Evolutionary conservation across 2,113 vertebrate species (phyloP).

Genomic region (Serinus canaria): DNA sequence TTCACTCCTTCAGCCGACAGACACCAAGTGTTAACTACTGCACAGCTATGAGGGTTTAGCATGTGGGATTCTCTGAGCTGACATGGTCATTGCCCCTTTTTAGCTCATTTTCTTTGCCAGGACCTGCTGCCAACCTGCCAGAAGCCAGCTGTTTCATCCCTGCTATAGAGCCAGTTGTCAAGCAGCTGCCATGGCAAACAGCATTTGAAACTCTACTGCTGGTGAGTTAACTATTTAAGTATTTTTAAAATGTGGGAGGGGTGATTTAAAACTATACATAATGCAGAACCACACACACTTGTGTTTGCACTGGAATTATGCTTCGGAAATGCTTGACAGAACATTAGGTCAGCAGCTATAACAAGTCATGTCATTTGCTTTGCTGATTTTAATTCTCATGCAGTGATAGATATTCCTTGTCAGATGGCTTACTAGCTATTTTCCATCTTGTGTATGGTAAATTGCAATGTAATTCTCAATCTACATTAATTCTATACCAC

Average conservation of each 20-base stretch:
- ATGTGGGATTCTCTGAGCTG: background rate
- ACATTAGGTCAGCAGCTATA: background rate
- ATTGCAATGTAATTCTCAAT: conserved; percentile 29
- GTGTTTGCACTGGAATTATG: background rate
- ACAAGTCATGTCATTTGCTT: conserved; percentile 7
- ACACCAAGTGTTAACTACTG: background rate
- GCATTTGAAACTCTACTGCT: background rate
- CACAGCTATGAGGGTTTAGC: background rate
- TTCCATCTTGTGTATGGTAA: background rate
- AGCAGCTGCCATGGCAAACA: conserved; percentile 30
- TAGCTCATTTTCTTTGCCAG: background rate
- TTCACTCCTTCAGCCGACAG: background rate
- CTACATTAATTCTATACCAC: background rate
- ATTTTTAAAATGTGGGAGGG: conserved; percentile 8
- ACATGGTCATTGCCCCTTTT: background rate
- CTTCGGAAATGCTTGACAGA: background rate
- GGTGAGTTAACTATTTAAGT: background rate
- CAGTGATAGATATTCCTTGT: background rate
- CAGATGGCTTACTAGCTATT: conserved; percentile 19
- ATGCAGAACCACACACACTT: background rate
- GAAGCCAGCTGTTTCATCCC: background rate
- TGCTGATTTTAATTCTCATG: conserved; percentile 22
- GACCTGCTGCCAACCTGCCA: conserved; percentile 20
- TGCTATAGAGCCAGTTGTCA: background rate
- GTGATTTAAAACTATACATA: background rate